Base-by-base conservation (phyloP, 2,888 invertebrate genomes). In the Nemoura dubitans region DNA sequence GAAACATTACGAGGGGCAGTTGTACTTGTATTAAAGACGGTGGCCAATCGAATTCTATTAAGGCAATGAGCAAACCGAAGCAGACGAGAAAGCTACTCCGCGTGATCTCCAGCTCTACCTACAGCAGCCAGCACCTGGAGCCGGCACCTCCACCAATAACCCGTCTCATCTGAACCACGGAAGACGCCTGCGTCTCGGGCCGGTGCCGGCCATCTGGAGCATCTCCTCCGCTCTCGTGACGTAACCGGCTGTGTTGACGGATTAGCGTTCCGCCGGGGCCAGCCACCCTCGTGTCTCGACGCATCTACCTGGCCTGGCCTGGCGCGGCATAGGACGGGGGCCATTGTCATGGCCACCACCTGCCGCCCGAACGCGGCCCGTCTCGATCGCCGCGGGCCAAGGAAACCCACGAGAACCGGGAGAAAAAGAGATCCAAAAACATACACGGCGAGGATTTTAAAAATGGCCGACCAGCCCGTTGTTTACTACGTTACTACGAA, bases 391-490 rank as follows among this genome's bases (percentile, higher is more conserved):
- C 28, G 0, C 26, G 5, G 78, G 78, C 26, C 27, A 78, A 28
- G 28, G 28, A 77, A 25, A 26, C n/a, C 42, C 76, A 86, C 43
- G 76, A 29, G 36, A 28, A 25, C 28, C 27, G 16, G 77, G 26
- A 27, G 28, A 14, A 77, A 14, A 25, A 28, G 43, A 43, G 21
- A 30, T 27, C 43, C 36, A 3, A 36, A 86, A 83, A 86, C 82
- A 28, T 26, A 77, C 29, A 80, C 80, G 36, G 26, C 25, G 82
- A 85, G 86, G 77, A 59, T 87, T 87, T 88, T 87, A 87, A 87
- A 88, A 80, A 86, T 88, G 86, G 87, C 82, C 43, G 81, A 21
- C 59, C 3, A 3, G 59, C 2, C 59, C 43, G 82, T 82, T 86
- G 86, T 86, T 86, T 86, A 86, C 86, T 81, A 81, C 59, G n/a